phyloP scores from a whole-genome alignment of 2,888 invertebrate genomes.

The Pammene fasciana region DNA sequence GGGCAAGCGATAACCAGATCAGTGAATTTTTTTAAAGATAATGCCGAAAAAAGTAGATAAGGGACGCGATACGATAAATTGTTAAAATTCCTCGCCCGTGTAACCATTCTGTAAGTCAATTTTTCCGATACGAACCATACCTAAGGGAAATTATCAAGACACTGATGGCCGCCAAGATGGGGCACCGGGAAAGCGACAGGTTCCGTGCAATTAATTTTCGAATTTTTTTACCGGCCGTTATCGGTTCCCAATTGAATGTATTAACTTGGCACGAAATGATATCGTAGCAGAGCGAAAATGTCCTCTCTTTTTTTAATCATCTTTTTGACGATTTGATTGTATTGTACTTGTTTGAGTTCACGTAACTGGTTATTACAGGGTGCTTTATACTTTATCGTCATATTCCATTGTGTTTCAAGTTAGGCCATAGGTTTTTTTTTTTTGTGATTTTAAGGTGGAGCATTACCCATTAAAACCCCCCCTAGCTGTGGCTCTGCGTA shows the following conservation, averaged over 20 bases:
- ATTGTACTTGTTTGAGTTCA: too few relatives aligned
- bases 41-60: constrained; percentile 38
- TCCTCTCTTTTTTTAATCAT: too few relatives aligned
- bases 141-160: constrained; percentile 69
- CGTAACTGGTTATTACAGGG: too few relatives aligned
- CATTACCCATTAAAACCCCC: too few relatives aligned
- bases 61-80: constrained; percentile 59
- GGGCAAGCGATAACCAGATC: too few relatives aligned
- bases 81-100: constrained; percentile 60
- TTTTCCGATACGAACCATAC: constrained; percentile 57
- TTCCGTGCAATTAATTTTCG: constrained; percentile 22
- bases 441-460: too few relatives aligned
- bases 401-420: too few relatives aligned
- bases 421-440: too few relatives aligned
- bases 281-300: neutral
- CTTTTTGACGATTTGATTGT: too few relatives aligned
- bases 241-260: constrained; percentile 21
- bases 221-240: constrained; percentile 26
- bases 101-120: constrained; percentile 67
- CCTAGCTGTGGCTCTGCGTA: too few relatives aligned
- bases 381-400: too few relatives aligned
- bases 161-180: constrained; percentile 49
- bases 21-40: neutral
- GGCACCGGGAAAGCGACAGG: constrained; percentile 41
- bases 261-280: constrained; percentile 10